Evolutionary conservation across 2,113 vertebrate genomes (phyloP).

Genomic region (Zapus hudsonius): DNA sequence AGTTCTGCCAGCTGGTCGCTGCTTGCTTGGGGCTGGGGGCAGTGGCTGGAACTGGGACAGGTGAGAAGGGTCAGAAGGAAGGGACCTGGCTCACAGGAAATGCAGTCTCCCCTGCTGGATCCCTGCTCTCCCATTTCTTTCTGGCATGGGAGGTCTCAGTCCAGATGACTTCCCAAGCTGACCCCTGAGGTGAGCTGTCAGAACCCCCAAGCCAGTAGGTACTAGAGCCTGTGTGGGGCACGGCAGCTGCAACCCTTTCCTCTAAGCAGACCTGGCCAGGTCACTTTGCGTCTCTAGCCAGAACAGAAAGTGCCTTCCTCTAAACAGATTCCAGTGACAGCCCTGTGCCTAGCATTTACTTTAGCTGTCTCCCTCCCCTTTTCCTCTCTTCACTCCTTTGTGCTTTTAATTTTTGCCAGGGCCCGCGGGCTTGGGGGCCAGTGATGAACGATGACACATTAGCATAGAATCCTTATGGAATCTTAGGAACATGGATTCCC

Average conservation of each 20-base stretch:
- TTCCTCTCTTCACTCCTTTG: not conserved
- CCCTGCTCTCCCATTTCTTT: not conserved
- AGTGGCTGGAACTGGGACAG: not conserved
- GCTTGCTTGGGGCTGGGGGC: not conserved
- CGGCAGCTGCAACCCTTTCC: no score
- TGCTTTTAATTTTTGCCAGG: constrained; percentile 12
- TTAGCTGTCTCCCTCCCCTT: not conserved
- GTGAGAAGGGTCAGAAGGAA: not conserved
- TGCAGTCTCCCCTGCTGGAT: not conserved
- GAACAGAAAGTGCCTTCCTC: not conserved
- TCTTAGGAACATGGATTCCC: not conserved
- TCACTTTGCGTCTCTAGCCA: not conserved
- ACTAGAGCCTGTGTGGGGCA: accelerated
- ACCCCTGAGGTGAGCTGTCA: not conserved
- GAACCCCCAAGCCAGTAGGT: not conserved
- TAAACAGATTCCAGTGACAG: not conserved
- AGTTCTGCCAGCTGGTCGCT: not conserved
- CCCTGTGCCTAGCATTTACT: not conserved
- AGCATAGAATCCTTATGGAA: not conserved
- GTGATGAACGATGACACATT: not conserved
- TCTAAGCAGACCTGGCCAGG: not conserved
- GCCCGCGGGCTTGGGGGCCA: not conserved
- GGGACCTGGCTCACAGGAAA: not conserved
- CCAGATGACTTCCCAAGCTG: not conserved
- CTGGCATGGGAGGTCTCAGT: not conserved